These are phyloP conservation scores for Tethya wilhelma DNA, from an alignment of 37 sponge, comb jelly and placozoan genomes.

Conservation along the genomic window DNA sequence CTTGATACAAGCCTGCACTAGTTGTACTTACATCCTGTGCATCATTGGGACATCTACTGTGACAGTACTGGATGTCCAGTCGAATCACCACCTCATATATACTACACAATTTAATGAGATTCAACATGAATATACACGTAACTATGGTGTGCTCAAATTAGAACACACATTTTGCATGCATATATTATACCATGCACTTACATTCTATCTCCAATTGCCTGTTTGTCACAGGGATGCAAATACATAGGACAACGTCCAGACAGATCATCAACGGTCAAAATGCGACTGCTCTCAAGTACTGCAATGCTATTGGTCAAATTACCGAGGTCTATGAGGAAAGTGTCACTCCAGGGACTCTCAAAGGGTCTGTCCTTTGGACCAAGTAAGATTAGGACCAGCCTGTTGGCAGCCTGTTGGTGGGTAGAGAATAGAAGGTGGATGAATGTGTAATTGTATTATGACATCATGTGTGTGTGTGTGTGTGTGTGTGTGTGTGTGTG, in stretches of 20 bases:
- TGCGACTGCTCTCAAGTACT: not conserved
- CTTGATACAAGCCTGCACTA: no score
- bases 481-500: no score
- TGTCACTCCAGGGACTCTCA: not conserved
- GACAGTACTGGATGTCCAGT: slow-evolving; percentile 40
- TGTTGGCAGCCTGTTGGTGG: not conserved
- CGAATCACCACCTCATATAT: slow-evolving; percentile 33
- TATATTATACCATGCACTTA: no score
- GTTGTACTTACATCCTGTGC: slow-evolving; percentile 40
- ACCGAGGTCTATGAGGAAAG: slow-evolving; percentile 1
- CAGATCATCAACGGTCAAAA: not conserved
- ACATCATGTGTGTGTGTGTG: no score
- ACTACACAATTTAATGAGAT: no score
- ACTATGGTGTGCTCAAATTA: no score
- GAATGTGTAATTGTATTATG: no score
- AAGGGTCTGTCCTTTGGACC: not conserved
- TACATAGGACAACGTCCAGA: no score
- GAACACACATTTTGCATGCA: no score
- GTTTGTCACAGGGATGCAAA: no score
- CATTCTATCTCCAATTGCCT: no score
- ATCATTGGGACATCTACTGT: slow-evolving; percentile 12
- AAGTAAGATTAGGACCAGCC: slow-evolving; percentile 18
- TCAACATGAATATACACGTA: no score
- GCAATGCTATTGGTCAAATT: slow-evolving; percentile 21
- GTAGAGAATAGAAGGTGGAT: not conserved